Conservation (phyloP, 2,113 vertebrate species). For the Cochlearius cochlearius region DNA sequence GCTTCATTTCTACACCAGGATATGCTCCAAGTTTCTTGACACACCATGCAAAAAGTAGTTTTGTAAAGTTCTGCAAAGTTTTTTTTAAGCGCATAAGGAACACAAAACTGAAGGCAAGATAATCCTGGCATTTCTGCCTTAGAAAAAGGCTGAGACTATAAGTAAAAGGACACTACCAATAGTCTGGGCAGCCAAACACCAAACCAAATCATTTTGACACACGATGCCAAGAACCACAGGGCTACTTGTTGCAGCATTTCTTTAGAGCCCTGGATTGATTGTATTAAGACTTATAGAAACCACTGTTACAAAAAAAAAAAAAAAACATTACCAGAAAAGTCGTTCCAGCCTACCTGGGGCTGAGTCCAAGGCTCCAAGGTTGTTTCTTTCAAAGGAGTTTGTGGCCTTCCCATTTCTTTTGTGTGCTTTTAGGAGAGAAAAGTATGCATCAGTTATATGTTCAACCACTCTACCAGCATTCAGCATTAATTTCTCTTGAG, state of each 20-base stretch:
- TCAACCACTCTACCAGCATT: not conserved
- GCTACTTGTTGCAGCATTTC: not conserved
- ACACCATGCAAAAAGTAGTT: not conserved
- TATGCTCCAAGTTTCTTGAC: not conserved
- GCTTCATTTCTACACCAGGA: not conserved
- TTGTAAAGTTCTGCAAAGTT: not conserved
- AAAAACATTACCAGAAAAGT: not conserved
- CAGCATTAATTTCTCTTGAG: not conserved
- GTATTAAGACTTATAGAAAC: not conserved
- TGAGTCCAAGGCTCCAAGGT: constrained; percentile 70
- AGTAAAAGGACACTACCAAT: not conserved
- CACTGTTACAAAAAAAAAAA: not conserved
- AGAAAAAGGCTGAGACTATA: not conserved
- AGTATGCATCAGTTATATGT: not conserved
- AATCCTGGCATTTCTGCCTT: not conserved
- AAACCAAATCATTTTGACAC: not conserved
- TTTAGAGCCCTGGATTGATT: not conserved
- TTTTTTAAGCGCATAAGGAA: not conserved
- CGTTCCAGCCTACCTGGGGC: constrained; percentile 64
- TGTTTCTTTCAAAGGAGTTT: constrained; percentile 70
- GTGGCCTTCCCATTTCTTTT: constrained; percentile 65
- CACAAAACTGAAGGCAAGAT: not conserved
- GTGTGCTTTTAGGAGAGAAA: constrained; percentile 55
- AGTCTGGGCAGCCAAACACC: not conserved
- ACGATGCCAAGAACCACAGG: not conserved